Evolutionary conservation across 2,888 invertebrate genomes (phyloP).

Genomic region (Neelides folsomi): DNA sequence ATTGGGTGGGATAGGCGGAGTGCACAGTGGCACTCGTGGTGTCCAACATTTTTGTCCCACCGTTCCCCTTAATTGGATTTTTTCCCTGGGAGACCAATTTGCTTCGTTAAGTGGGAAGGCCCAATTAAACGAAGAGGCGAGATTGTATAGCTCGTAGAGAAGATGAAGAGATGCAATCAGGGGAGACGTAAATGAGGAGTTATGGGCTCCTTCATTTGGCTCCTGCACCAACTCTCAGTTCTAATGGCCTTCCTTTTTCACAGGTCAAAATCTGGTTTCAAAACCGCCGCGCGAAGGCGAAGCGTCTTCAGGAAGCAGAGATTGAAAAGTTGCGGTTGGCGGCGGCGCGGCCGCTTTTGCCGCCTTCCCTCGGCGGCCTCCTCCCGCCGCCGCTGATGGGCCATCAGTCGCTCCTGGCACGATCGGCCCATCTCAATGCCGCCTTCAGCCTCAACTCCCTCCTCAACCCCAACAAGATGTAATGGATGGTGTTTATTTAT

Average conservation of each 20-base stretch:
- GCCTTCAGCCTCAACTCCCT: slow-evolving; percentile 33
- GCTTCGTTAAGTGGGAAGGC: neutral
- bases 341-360: slow-evolving; percentile 64
- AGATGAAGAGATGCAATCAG: slow-evolving; percentile 16
- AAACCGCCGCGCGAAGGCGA: slow-evolving; percentile 87
- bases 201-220: slow-evolving; percentile 19
- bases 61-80: too few relatives aligned
- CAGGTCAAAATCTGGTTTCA: slow-evolving; percentile 89
- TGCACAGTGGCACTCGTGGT: too few relatives aligned
- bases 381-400: slow-evolving; percentile 34
- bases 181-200: slow-evolving; percentile 31
- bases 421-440: slow-evolving; percentile 33
- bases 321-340: slow-evolving; percentile 77
- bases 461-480: slow-evolving; percentile 30
- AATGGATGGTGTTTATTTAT: too few relatives aligned
- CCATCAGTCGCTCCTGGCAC: slow-evolving; percentile 31
- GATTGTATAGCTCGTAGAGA: slow-evolving; percentile 1
- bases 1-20: too few relatives aligned
- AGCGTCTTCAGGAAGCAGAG: slow-evolving; percentile 89
- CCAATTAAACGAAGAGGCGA: neutral
- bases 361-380: slow-evolving; percentile 52
- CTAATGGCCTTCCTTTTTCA: slow-evolving; percentile 27
- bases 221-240: neutral
- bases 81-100: neutral
- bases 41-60: too few relatives aligned